Percentiles rank a stretch among this genome's conserved stretches.
Conservation (phyloP, 2,888 invertebrate species). For the Spialia ferax region DNA sequence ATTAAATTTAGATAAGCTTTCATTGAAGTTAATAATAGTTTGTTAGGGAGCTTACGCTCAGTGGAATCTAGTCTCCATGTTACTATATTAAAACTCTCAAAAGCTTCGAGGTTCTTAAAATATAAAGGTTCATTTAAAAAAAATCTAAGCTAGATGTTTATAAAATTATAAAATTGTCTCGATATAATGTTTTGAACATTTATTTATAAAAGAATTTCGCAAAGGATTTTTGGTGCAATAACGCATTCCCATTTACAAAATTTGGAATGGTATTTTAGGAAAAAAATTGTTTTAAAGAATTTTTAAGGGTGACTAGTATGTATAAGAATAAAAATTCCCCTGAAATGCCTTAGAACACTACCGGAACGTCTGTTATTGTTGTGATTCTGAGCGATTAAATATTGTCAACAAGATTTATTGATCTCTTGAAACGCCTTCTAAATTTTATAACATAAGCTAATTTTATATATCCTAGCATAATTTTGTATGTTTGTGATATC, state of each 20-base stretch:
- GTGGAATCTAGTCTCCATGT: constrained; percentile 32
- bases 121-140: neutral
- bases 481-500: constrained; percentile 71
- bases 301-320: constrained; percentile 14
- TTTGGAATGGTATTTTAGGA: constrained; percentile 33
- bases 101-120: constrained; percentile 1
- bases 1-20: too few species aligned
- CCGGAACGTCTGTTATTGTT: constrained; percentile 29
- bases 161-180: constrained; percentile 15
- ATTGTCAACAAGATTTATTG: constrained; percentile 51
- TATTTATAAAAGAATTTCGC: neutral
- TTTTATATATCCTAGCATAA: constrained; percentile 54
- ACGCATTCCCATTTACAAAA: constrained; percentile 37
- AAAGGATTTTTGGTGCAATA: constrained; percentile 33
- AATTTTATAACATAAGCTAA: constrained; percentile 53
- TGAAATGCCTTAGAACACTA: constrained; percentile 33
- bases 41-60: constrained; percentile 21
- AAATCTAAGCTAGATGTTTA: neutral
- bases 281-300: constrained; percentile 20
- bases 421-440: constrained; percentile 79
- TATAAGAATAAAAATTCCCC: constrained; percentile 24
- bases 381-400: constrained; percentile 24
- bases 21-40: constrained; percentile 14
- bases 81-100: constrained; percentile 5
- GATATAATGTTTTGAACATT: constrained; percentile 24